Conservation (phyloP, 2,888 invertebrate genomes). For the Marasmarcha lunaedactyla region DNA sequence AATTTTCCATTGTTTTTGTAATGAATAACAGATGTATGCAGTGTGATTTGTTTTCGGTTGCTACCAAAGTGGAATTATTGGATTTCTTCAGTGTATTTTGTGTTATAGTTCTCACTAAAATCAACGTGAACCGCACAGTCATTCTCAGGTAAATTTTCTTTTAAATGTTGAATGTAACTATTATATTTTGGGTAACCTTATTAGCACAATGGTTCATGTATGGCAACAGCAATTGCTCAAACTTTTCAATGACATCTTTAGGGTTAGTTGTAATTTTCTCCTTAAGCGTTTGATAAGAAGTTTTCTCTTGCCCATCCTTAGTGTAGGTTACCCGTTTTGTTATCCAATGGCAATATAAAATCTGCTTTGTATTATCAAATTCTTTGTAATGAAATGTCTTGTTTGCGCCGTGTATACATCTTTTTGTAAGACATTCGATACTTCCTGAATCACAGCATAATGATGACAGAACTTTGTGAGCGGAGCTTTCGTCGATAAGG, state of each 20-base stretch:
- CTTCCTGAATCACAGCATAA: not conserved
- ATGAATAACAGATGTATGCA: conserved; percentile 5
- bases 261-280: not conserved
- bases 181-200: conserved; percentile 2
- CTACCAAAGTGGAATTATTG: conserved; percentile 7
- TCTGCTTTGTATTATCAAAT: conserved; percentile 2
- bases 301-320: conserved; percentile 4
- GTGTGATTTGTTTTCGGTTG: conserved; percentile 1
- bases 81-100: conserved; percentile 6
- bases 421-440: conserved; percentile 1
- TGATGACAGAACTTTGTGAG: not conserved
- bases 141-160: conserved; percentile 1
- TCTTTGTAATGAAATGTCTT: conserved; percentile 2
- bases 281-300: not conserved
- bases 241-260: conserved; percentile 2
- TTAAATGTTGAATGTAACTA: conserved; percentile 1
- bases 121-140: conserved; percentile 4
- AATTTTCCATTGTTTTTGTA: not conserved
- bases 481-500: not conserved
- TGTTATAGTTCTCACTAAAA: conserved; percentile 7
- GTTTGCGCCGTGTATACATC: not conserved
- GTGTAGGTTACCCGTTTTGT: not conserved
- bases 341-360: conserved; percentile 1
- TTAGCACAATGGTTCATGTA: conserved; percentile 5
- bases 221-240: not conserved